Base-by-base conservation (phyloP, 2,113 vertebrate species). In the Gallinago paraguaiae region DNA sequence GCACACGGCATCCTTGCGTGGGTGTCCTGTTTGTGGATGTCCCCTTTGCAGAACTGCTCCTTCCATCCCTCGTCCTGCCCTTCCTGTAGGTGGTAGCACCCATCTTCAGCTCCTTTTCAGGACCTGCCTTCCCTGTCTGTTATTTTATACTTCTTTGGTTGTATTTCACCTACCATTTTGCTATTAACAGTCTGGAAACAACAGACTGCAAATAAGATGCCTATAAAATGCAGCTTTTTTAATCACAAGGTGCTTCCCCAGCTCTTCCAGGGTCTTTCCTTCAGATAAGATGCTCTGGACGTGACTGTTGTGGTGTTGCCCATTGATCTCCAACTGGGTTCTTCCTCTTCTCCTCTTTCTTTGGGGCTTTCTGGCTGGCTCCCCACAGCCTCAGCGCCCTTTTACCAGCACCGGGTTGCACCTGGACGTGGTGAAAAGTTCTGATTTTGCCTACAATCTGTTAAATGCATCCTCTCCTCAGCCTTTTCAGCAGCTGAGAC, bases 1-100 rank as follows among this genome's bases (percentile, higher is more conserved):
- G 30, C n/a, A 15, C 3, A 2, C 2, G 30, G 27, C 11, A 13
- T 15, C 19, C 17, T 67, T 2, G 1, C 13, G 4, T 0, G 2
- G 45, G 24, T 41, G 48, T 67, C 2, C 3, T 16, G 30, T 25
- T 23, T 63, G 27, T 23, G 19, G 33, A 15, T 75, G 46, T 19
- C 23, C 22, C 13, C 43, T 50, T 89, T 48, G 22, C 35, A 37
- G 51, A 67, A 7, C 46, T 68, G 27, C 19, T 68, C 35, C 27
- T 27, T 53, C 39, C 9, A 5, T 25, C 46, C 30, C 25, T 41
- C 7, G 1, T 48, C 65, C 59, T n/a, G 33, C n/a, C 20, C 37
- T 48, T 67, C 59, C 53, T 0, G 0, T 8, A 2, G 2, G 24
- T 53, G 25, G 6, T 16, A 54, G n/a, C 30, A 33, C 22, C 1